phyloP scores from a whole-genome alignment of 64 coral and sea anemone species.

The Anthopleura sola region DNA sequence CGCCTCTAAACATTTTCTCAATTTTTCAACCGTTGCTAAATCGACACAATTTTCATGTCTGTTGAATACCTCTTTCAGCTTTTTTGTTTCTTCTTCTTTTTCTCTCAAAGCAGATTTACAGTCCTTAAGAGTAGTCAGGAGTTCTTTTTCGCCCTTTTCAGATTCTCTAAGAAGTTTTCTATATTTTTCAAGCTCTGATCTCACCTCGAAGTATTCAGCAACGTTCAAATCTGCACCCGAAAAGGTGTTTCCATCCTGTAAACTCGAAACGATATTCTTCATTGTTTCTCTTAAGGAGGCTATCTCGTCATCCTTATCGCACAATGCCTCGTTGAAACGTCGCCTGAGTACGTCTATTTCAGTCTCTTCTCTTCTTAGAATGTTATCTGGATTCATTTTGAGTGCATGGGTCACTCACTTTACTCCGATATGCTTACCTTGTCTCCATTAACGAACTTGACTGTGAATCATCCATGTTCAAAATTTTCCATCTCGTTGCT shows the following conservation, averaged over 20 bases:
- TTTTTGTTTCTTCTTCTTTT: not conserved
- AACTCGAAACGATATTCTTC: not conserved
- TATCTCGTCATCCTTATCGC: constrained; percentile 10
- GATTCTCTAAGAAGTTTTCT: not conserved
- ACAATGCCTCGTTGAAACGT: not conserved
- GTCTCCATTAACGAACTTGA: not conserved
- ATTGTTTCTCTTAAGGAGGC: not conserved
- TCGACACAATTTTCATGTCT: not conserved
- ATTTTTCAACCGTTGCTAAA: not conserved
- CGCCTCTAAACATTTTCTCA: not conserved
- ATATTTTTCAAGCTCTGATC: constrained; percentile 9
- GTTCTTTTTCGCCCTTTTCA: not conserved
- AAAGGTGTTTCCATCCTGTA: not conserved
- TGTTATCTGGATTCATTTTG: not conserved
- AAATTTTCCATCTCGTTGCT: not conserved
- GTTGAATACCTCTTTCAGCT: not conserved
- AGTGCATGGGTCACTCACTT: not conserved
- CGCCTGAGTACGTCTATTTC: not conserved
- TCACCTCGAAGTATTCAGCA: not conserved
- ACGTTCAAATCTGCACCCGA: not conserved
- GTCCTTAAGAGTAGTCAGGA: not conserved
- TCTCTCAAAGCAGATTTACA: not conserved
- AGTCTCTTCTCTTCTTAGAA: not conserved
- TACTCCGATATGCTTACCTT: not conserved
- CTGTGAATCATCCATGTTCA: not conserved